Percentiles rank a stretch among this genome's conserved stretches.
Evolutionary conservation across 2,888 invertebrate species (phyloP).

Genomic region (Lasiommata megera): DNA sequence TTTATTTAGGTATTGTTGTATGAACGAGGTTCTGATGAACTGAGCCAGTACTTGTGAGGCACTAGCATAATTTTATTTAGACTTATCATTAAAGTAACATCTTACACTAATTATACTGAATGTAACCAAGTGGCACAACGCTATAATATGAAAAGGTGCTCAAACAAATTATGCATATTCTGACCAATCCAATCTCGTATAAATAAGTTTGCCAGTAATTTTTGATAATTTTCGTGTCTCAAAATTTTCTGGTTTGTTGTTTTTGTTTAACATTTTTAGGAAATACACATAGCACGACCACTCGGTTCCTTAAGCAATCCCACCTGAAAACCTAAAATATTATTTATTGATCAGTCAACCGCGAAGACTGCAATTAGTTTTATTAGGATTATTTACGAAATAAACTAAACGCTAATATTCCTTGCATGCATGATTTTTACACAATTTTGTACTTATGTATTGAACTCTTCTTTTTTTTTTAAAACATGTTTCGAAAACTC

Average conservation of each 20-base stretch:
- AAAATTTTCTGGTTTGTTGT: conserved; percentile 13
- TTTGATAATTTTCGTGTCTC: conserved; percentile 13
- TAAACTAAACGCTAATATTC: conserved; percentile 48
- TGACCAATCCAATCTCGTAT: conserved; percentile 31
- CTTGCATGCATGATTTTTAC: conserved; percentile 57
- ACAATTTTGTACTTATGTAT: conserved; percentile 21
- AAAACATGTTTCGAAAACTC: conserved; percentile 51
- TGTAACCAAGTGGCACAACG: conserved; percentile 31
- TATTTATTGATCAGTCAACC: conserved; percentile 67
- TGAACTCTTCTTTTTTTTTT: conserved; percentile 15
- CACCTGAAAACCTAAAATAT: conserved; percentile 54
- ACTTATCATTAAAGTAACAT: conserved; percentile 21
- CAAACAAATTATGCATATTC: conserved; percentile 28
- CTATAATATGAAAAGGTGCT: conserved; percentile 31
- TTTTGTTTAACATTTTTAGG: conserved; percentile 10
- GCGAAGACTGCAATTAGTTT: conserved; percentile 77
- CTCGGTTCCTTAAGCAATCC: conserved; percentile 66
- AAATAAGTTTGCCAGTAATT: conserved; percentile 23
- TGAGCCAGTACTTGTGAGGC: conserved; percentile 55
- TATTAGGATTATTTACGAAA: conserved; percentile 66
- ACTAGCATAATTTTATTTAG: conserved; percentile 44
- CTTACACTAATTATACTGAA: conserved; percentile 30
- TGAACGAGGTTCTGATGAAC: conserved; percentile 63
- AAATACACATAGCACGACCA: conserved; percentile 26
- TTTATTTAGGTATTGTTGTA: conserved; percentile 72